A percentile compares a stretch with the other conserved stretches of the same genome.
Conservation (phyloP, 2,797 vertebrate genomes). For the Tokudaia muenninki region DNA sequence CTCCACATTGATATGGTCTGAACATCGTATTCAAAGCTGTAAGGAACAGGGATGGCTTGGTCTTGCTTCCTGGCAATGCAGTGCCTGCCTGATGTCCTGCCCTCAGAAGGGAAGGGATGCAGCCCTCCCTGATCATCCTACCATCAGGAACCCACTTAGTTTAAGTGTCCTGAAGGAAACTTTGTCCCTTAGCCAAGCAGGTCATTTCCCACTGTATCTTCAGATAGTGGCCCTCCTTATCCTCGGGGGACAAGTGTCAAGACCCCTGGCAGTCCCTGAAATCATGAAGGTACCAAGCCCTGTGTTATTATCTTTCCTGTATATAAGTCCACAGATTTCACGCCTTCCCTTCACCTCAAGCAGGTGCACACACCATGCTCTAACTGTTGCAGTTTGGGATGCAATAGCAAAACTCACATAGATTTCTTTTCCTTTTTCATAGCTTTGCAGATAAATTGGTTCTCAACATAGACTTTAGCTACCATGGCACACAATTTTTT, state of each 20-base stretch:
- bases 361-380: background rate
- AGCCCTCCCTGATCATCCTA: background rate
- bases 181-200: background rate
- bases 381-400: background rate
- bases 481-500: background rate
- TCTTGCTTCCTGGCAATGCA: constrained; percentile 20
- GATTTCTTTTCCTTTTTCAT: background rate
- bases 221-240: background rate
- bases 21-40: background rate
- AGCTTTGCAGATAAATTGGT: background rate
- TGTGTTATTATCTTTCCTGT: background rate
- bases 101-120: background rate
- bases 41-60: background rate
- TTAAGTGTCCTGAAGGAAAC: background rate
- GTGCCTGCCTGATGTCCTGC: background rate
- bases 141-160: background rate
- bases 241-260: background rate
- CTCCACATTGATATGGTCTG: background rate
- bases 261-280: background rate
- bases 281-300: background rate
- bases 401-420: background rate
- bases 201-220: constrained; percentile 1
- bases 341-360: background rate
- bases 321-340: background rate
- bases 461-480: background rate